Base-by-base conservation (phyloP, 2,113 vertebrate species). In the Shinisaurus crocodilurus region DNA sequence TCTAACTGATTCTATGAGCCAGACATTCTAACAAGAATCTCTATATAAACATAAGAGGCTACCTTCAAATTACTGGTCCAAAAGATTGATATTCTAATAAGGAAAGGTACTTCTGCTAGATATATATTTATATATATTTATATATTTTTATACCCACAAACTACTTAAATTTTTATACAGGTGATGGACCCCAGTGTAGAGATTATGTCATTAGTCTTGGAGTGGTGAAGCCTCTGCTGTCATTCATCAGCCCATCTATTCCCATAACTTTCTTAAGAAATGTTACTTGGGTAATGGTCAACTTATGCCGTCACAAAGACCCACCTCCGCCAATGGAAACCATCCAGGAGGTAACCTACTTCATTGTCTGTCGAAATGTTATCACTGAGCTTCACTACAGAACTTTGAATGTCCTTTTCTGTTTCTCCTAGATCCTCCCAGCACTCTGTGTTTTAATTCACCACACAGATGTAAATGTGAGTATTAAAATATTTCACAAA, bases 201-300 rank as follows among this genome's bases (percentile, higher is more conserved):
- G 99, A 99, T 97, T 99, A 99, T 34, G 99, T 99, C 89, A 99
- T 99, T 96, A 98, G 98, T 85, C 97, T 99, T 87, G 99, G 99
- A 20, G 99, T 99, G 91, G 99, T 99, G 93, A 99, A 99, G 90
- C 99, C 99, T 0, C 96, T 99, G 95, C 98, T 99, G 92, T 98
- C 98, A 89, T 99, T 99, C 97, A 99, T 99, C 98, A 99, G 98
- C 96, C 99, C 99, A 92, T 99, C 99, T 97, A 99, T 99, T 96
- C 99, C 99, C 93, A 99, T 99, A 97, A 99, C 99, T 94, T 99
- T 99, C 97, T 98, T 99, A 94, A 98, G 99, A 97, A 99, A 99
- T 70, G 99, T 99, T 96, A 99, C 99, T 70, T 99, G 99, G 99
- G 99, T 99, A 94, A 99, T 99, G 99, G 99, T 99, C 90, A 99